Base-by-base conservation (phyloP, 2,888 invertebrate species). In the Germaria angustata region DNA sequence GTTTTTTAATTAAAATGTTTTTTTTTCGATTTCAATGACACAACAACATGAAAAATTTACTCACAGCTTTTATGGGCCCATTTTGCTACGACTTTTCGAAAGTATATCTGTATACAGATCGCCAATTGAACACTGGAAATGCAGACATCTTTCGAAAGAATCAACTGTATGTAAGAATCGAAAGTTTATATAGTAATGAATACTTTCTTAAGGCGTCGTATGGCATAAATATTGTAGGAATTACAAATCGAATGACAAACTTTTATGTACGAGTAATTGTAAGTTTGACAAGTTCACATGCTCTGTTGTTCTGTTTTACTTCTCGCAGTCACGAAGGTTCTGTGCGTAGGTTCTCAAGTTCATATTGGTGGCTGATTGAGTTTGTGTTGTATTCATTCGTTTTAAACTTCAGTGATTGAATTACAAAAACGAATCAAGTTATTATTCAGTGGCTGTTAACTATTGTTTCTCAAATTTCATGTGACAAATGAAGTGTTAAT, bases 301-400 rank as follows among this genome's bases (percentile, higher is more conserved):
- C 28, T 3, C 28, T 57, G 59, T 20, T 32, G 41, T 28, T 28
- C 28, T 53, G 15, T 71, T 49, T 15, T 57, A 28, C 6, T 28
- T 28, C 5, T 41, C 41, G 17, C 49, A 72, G 34, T 49, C 66
- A 61, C 51, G 82, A 76, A 76, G 82, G 82, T 79, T 82, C 75
- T 82, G 36, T 71, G 82, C 82, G 82, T 82, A 82, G 82, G 82
- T 79, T 82, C 75, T 79, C 82, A 82, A 82, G 79, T 79, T 82
- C 75, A 79, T 53, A 44, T 65, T 57, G 28, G n/a, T 68, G 11
- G 17, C 46, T 24, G 65, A 49, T 65, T 65, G 49, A 15, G 39
- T 59, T 59, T 53, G n/a, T n/a, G n/a, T n/a, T n/a, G n/a, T n/a
- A n/a, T n/a, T 44, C 17, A 32, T 44, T 13, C 22, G n/a, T 24